Conservation (phyloP, 2,888 invertebrate species). For the Deroplatys truncata region DNA sequence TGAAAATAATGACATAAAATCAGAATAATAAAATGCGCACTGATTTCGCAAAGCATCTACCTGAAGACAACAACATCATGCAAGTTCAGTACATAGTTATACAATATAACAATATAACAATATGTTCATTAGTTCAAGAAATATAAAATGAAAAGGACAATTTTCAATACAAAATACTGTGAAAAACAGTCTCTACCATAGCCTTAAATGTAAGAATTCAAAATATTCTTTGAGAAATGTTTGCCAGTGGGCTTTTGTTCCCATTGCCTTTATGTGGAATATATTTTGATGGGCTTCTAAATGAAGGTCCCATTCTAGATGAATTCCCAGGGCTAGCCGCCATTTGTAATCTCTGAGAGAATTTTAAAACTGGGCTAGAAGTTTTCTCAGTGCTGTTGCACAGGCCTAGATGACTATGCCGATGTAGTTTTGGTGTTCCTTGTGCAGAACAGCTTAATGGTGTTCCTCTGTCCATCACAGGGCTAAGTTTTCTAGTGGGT, state of each 20-base stretch:
- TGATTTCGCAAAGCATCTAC: too few species aligned
- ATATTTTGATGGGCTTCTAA: not conserved
- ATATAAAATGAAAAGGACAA: too few species aligned
- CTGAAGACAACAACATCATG: too few species aligned
- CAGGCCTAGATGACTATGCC: not conserved
- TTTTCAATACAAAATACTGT: too few species aligned
- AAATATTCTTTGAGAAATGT: not conserved
- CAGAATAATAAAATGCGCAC: too few species aligned
- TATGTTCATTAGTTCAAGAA: too few species aligned
- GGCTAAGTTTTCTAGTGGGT: not conserved
- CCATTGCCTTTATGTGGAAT: not conserved
- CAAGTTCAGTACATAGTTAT: too few species aligned
- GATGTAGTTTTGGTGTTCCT: not conserved
- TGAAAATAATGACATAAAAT: too few species aligned
- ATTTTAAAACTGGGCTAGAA: not conserved
- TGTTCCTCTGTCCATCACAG: not conserved
- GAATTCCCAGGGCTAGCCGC: not conserved
- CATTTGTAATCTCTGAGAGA: not conserved
- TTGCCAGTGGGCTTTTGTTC: not conserved
- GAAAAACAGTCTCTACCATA: too few species aligned
- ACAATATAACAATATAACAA: too few species aligned
- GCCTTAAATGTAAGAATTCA: not conserved
- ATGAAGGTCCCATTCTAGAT: not conserved
- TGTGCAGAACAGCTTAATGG: not conserved
- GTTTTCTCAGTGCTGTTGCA: not conserved